Percentiles rank a stretch among this genome's conserved stretches.
These are phyloP conservation scores for Atta cephalotes DNA, from an alignment of 1,140 invertebrate species.

Conservation along the genomic window DNA sequence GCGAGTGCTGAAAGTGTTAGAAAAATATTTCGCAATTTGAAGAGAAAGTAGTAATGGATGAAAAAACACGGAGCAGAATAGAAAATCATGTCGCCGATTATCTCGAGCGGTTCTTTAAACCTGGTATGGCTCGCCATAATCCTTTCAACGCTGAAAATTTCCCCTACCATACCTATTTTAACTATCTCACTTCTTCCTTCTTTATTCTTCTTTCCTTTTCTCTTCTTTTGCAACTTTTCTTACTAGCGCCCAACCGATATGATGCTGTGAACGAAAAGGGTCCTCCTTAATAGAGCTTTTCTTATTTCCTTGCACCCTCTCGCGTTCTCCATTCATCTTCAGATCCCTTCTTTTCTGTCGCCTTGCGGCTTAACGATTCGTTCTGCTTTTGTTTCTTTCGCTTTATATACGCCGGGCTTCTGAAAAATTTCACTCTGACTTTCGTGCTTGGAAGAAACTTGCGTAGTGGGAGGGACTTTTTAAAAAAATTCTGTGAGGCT, in stretches of 20 bases:
- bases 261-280: constrained; percentile 51
- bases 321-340: constrained; percentile 62
- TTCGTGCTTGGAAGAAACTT: constrained; percentile 59
- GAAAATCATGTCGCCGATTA: constrained; percentile 75
- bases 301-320: constrained; percentile 53
- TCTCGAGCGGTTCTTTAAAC: constrained; percentile 62
- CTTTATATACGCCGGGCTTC: constrained; percentile 58
- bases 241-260: constrained; percentile 6
- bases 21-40: constrained; percentile 12
- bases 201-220: neutral
- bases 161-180: constrained; percentile 11
- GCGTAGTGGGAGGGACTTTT: constrained; percentile 33
- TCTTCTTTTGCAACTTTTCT: constrained; percentile 14
- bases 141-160: constrained; percentile 68
- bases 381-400: constrained; percentile 66
- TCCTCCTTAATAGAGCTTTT: constrained; percentile 59
- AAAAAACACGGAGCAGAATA: constrained; percentile 39
- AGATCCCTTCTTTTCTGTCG: constrained; percentile 35
- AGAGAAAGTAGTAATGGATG: neutral
- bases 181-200: constrained; percentile 12
- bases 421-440: constrained; percentile 63
- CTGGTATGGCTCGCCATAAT: constrained; percentile 66
- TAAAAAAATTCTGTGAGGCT: constrained; percentile 37
- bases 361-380: constrained; percentile 63
- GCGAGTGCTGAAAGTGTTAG: neutral